These are phyloP conservation scores for Heterotilapia buettikoferi DNA, from an alignment of 2,113 vertebrate genomes.

Conservation along the genomic window DNA sequence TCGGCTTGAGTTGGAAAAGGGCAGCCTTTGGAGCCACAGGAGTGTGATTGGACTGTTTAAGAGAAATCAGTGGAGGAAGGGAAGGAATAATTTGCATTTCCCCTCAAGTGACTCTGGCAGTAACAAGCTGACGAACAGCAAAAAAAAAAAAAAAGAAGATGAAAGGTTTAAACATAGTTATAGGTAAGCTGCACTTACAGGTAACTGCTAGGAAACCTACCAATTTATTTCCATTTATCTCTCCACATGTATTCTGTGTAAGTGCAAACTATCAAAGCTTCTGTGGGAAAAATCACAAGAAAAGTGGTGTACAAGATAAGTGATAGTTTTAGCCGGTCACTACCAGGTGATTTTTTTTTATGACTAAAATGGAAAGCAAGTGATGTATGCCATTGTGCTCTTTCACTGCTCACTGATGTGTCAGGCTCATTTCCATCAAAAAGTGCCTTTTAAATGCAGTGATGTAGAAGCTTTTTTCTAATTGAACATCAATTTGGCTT, in stretches of 20 bases:
- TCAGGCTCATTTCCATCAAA: not conserved
- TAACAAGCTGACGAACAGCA: not conserved
- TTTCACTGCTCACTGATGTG: not conserved
- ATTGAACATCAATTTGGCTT: not conserved
- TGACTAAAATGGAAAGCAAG: not conserved
- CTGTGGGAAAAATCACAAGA: not conserved
- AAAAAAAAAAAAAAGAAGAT: not conserved
- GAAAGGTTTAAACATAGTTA: not conserved
- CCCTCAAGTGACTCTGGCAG: not conserved
- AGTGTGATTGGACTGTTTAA: not conserved
- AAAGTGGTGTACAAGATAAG: not conserved
- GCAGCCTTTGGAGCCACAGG: not conserved
- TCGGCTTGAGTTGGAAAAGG: not conserved
- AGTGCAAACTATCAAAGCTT: not conserved
- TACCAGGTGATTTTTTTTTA: not conserved
- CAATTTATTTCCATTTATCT: not conserved
- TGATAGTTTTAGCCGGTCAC: not conserved
- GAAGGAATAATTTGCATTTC: constrained; percentile 5
- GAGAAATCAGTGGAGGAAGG: not conserved
- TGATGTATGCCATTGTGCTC: not conserved
- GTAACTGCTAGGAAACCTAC: not conserved
- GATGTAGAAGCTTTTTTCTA: not conserved
- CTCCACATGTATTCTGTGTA: not conserved
- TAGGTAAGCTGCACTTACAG: not conserved
- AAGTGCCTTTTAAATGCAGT: not conserved